Percentiles rank a stretch among this genome's conserved stretches.
Evolutionary conservation across 2,113 vertebrate species (phyloP).

Genomic region (Campylomormyrus numenius): DNA sequence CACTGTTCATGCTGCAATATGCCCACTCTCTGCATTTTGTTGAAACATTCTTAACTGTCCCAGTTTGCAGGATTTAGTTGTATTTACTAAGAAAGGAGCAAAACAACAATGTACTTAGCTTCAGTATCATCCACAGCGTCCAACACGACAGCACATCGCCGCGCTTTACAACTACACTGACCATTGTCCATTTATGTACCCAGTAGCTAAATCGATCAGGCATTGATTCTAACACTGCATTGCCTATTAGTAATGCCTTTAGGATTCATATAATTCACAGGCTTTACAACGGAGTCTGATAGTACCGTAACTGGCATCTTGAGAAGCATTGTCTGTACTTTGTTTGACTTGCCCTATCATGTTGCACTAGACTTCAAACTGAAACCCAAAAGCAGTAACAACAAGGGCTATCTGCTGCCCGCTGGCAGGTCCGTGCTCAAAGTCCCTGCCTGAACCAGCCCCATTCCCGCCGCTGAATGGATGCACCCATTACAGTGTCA

Average conservation of each 20-base stretch:
- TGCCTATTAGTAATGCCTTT: slow-evolving; percentile 7
- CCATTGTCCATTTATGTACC: neutral
- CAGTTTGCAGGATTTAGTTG: neutral
- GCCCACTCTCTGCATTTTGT: neutral
- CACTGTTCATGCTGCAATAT: neutral
- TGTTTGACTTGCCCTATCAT: neutral
- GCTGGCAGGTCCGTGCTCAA: neutral
- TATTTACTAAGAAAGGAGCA: neutral
- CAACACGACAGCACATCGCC: neutral
- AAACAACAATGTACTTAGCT: neutral
- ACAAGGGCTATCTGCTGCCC: neutral
- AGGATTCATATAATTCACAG: slow-evolving; percentile 11
- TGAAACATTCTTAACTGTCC: neutral
- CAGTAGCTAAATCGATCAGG: neutral
- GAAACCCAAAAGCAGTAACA: neutral
- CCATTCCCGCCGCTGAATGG: neutral
- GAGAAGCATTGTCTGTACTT: neutral
- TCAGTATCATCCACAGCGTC: neutral
- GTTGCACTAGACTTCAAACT: neutral
- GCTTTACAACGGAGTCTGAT: neutral
- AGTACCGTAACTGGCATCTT: neutral
- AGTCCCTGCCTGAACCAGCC: neutral
- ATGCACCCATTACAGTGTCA: neutral
- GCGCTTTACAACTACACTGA: neutral
- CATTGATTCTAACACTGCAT: slow-evolving; percentile 8